A percentile compares a stretch with the other conserved stretches of the same genome.
These are phyloP conservation scores for Aplochiton taeniatus DNA, from an alignment of 2,797 vertebrate species.

Conservation along the genomic window DNA sequence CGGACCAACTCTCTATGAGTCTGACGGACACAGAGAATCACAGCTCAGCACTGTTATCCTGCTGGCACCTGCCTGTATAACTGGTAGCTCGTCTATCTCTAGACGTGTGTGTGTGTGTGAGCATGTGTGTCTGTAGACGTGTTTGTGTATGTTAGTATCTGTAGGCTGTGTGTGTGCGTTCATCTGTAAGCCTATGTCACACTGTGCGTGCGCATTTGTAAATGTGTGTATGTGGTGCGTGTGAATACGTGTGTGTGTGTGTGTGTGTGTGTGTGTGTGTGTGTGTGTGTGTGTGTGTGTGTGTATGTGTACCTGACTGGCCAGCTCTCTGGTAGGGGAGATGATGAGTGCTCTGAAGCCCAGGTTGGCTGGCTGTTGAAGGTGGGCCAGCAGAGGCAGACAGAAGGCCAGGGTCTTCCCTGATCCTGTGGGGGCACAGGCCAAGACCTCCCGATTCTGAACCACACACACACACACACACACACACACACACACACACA, in stretches of 20 bases:
- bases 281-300: background rate
- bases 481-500: background rate
- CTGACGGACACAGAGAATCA: slow-evolving; percentile 61
- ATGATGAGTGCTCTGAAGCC: slow-evolving; percentile 93
- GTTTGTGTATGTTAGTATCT: background rate
- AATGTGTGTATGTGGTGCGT: no score
- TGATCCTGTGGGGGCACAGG: slow-evolving; percentile 94
- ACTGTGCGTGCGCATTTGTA: no score
- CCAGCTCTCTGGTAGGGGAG: slow-evolving; percentile 93
- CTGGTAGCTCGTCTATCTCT: background rate
- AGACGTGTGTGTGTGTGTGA: background rate
- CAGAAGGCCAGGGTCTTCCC: slow-evolving; percentile 96
- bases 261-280: background rate
- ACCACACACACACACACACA: slow-evolving; percentile 4
- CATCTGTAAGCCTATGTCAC: no score
- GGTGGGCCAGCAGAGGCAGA: slow-evolving; percentile 86
- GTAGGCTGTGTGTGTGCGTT: no score
- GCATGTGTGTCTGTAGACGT: slow-evolving; percentile 4
- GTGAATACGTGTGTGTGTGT: background rate
- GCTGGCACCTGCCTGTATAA: no score
- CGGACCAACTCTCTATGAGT: slow-evolving; percentile 92
- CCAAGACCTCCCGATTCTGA: slow-evolving; percentile 89
- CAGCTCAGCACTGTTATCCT: background rate
- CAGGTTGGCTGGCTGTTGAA: slow-evolving; percentile 88
- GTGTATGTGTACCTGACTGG: slow-evolving; percentile 82